A percentile compares a stretch with the other conserved stretches of the same genome.
Evolutionary conservation across 2,113 vertebrate genomes (phyloP).

Genomic region (Murina feae): DNA sequence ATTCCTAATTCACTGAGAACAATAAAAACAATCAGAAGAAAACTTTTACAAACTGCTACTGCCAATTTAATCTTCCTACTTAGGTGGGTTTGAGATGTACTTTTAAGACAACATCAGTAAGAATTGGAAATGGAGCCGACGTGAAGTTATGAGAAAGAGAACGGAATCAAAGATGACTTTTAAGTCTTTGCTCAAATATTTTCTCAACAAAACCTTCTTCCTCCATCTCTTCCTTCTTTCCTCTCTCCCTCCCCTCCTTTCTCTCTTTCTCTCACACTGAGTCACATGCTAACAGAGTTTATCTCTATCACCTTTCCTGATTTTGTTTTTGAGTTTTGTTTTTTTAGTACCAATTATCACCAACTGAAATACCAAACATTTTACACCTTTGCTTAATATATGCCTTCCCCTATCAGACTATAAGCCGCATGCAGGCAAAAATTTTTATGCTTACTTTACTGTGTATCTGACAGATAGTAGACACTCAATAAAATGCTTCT

Average conservation of each 20-base stretch:
- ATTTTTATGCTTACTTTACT: not conserved
- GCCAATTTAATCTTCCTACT: not conserved
- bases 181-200: not conserved
- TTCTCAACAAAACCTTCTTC: not conserved
- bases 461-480: not conserved
- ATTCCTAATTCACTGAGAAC: constrained; percentile 6
- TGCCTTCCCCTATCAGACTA: not conserved
- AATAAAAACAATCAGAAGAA: not conserved
- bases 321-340: not conserved
- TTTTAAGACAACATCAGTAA: constrained; percentile 2
- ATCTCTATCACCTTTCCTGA: not conserved
- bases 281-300: not conserved
- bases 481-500: not conserved
- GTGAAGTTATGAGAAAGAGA: not conserved
- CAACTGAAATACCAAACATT: not conserved
- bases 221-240: not conserved
- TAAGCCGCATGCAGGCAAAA: not conserved
- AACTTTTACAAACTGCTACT: not conserved
- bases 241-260: not conserved
- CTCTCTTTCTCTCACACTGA: not conserved
- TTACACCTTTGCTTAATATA: not conserved
- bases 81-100: not conserved
- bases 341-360: not conserved
- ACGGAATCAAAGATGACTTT: not conserved
- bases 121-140: not conserved